Conservation (phyloP, 2,888 invertebrate genomes). For the Entomobrya proxima region DNA sequence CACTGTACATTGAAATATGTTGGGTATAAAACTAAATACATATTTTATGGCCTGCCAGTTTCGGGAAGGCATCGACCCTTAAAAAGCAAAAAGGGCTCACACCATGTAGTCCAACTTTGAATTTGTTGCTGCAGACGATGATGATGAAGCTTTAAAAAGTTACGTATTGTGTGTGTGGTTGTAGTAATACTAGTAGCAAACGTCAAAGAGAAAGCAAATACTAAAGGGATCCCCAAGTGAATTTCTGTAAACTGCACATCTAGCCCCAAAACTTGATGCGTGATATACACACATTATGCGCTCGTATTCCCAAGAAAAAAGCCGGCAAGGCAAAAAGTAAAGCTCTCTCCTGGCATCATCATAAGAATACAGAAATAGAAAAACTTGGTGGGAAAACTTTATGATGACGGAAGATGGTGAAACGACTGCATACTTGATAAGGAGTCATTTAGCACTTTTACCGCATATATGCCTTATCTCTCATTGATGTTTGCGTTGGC, state of each 20-base stretch:
- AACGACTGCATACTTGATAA: slow-evolving; percentile 31
- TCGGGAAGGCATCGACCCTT: slow-evolving; percentile 51
- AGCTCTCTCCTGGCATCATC: neutral
- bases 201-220: neutral
- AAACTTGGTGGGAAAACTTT: slow-evolving; percentile 29
- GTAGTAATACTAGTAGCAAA: too few relatives aligned
- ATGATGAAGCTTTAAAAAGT: neutral
- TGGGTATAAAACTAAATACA: too few relatives aligned
- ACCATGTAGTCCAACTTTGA: neutral
- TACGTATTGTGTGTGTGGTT: neutral
- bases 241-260: neutral
- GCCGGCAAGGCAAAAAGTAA: neutral
- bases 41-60: too few relatives aligned
- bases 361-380: slow-evolving; percentile 33
- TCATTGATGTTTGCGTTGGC: neutral
- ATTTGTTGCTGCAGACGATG: neutral
- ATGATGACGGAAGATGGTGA: slow-evolving; percentile 13
- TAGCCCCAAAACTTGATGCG: slow-evolving; percentile 9
- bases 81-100: slow-evolving; percentile 2
- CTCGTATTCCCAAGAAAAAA: neutral
- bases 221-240: slow-evolving; percentile 19
- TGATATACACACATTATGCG: slow-evolving; percentile 15
- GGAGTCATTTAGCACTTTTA: slow-evolving; percentile 14
- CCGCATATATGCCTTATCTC: neutral
- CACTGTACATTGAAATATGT: too few relatives aligned